phyloP scores from a whole-genome alignment of 2,797 vertebrate species.

The Darevskia nairensis region DNA sequence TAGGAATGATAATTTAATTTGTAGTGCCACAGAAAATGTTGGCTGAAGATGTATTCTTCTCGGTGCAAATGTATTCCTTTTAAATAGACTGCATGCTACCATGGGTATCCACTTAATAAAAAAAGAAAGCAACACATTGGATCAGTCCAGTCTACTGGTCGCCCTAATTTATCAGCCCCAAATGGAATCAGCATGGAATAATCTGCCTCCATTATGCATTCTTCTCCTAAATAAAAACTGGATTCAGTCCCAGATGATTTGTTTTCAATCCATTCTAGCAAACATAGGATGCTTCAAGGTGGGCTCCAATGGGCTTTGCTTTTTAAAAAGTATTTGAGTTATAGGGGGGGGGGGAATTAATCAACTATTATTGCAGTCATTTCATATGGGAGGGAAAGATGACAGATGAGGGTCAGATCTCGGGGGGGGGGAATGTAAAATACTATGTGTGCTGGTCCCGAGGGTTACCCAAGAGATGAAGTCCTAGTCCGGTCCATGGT shows the following conservation, averaged over 20 bases:
- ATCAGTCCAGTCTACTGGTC: background rate
- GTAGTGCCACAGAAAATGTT: slow-evolving; percentile 51
- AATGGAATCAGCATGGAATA: background rate
- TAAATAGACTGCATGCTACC: background rate
- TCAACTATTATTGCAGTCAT: background rate
- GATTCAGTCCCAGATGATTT: background rate
- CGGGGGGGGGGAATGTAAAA: no score
- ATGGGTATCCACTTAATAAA: background rate
- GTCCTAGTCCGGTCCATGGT: no score
- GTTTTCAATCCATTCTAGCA: background rate
- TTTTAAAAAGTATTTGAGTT: no score
- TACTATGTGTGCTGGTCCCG: no score
- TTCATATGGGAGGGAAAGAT: background rate
- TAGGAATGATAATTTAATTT: slow-evolving; percentile 72
- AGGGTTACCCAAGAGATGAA: no score
- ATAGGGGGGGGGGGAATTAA: rapidly evolving
- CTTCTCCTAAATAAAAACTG: background rate
- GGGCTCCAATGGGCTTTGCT: no score
- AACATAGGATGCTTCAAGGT: background rate
- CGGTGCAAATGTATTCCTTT: background rate
- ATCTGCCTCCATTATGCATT: background rate
- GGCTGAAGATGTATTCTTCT: slow-evolving; percentile 8
- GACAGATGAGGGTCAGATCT: background rate
- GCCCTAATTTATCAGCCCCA: background rate
- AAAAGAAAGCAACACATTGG: background rate